Conservation (phyloP, 2,888 invertebrate genomes). For the Brachypalpus laphriformis region DNA sequence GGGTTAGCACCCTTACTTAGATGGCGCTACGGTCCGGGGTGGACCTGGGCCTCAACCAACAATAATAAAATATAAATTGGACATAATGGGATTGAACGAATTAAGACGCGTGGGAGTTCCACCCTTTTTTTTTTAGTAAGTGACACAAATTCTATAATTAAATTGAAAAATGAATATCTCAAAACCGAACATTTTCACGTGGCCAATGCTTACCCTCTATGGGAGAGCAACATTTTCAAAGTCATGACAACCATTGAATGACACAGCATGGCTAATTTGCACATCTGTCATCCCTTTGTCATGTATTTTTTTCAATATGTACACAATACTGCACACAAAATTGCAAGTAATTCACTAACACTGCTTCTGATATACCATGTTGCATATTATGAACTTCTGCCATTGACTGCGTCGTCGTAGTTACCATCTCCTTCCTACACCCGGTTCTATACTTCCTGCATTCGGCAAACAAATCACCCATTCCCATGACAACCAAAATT, state of each 20-base stretch:
- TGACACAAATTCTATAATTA: too few relatives aligned
- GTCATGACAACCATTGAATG: not conserved
- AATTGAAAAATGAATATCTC: too few relatives aligned
- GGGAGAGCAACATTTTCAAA: not conserved
- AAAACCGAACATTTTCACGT: not conserved
- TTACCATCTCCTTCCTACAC: not conserved
- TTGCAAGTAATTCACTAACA: not conserved
- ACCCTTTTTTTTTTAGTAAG: too few relatives aligned
- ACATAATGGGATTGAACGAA: too few relatives aligned
- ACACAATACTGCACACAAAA: not conserved
- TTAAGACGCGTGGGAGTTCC: too few relatives aligned
- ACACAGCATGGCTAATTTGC: not conserved
- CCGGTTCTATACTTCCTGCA: not conserved
- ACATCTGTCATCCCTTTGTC: constrained; percentile 3
- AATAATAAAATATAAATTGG: too few relatives aligned
- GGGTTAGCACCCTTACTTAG: too few relatives aligned
- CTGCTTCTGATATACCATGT: not conserved
- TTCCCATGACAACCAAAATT: not conserved
- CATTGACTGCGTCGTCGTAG: not conserved
- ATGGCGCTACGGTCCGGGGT: too few relatives aligned
- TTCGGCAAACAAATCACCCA: not conserved
- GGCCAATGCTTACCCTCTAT: not conserved
- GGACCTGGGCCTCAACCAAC: too few relatives aligned
- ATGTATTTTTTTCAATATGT: not conserved
- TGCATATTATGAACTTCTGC: not conserved